These are phyloP conservation scores for Hymenochirus boettgeri DNA, from an alignment of 2,113 vertebrate species.

Conservation along the genomic window DNA sequence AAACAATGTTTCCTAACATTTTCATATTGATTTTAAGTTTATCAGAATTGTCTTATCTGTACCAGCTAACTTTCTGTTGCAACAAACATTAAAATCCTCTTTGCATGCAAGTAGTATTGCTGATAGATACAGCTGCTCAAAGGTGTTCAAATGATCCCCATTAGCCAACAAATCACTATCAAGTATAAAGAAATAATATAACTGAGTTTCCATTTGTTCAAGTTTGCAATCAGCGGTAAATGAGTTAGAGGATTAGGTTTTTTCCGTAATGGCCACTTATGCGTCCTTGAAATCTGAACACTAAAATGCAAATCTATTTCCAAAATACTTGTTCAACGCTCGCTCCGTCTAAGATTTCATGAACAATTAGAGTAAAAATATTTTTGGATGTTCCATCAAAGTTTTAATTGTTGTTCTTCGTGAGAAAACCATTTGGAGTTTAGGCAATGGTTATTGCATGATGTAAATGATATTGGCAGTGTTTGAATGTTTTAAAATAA, in stretches of 20 bases:
- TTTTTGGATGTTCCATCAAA: neutral
- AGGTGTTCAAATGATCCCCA: neutral
- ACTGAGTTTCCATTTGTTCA: slow-evolving; percentile 1
- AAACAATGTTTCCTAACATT: too few relatives aligned
- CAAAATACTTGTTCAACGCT: neutral
- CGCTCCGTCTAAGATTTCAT: neutral
- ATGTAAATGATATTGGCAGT: too few relatives aligned
- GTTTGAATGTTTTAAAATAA: too few relatives aligned
- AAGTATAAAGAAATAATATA: neutral
- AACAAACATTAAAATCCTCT: too few relatives aligned
- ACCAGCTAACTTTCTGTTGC: too few relatives aligned
- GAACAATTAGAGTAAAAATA: neutral
- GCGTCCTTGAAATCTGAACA: neutral
- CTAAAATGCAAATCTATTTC: neutral
- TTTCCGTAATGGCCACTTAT: neutral
- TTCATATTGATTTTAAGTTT: too few relatives aligned
- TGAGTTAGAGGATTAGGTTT: neutral
- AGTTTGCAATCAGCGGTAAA: neutral
- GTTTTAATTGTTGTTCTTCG: slow-evolving; percentile 3
- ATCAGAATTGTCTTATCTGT: too few relatives aligned
- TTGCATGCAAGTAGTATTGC: too few relatives aligned
- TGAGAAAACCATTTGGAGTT: too few relatives aligned
- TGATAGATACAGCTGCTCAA: neutral
- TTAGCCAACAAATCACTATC: neutral
- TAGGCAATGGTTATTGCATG: too few relatives aligned